Percentiles rank a stretch among this genome's conserved stretches.
Conservation (phyloP, 2,888 invertebrate species). For the Charanyca ferruginea region DNA sequence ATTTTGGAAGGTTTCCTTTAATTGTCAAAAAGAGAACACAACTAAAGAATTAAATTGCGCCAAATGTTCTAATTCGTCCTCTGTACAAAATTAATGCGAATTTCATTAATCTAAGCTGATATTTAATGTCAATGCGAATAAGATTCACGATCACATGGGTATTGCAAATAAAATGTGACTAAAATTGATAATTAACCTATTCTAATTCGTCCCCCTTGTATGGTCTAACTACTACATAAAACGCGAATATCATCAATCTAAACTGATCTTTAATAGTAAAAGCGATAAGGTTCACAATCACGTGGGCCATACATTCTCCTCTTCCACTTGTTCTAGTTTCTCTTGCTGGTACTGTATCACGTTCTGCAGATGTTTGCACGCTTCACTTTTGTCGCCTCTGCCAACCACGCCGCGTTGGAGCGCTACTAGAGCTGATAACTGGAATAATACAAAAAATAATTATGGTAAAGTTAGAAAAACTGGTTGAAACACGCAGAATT, state of each 20-base stretch:
- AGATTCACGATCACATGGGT: too few species aligned
- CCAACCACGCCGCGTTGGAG: constrained; percentile 83
- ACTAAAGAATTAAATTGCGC: too few species aligned
- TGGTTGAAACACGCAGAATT: too few species aligned
- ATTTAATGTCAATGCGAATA: too few species aligned
- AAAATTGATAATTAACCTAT: too few species aligned
- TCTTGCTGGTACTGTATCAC: constrained; percentile 85
- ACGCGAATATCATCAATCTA: constrained; percentile 48
- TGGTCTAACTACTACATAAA: constrained; percentile 67
- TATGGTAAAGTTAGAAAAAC: not conserved
- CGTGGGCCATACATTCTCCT: constrained; percentile 82
- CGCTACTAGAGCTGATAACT: constrained; percentile 83
- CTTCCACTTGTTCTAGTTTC: constrained; percentile 79
- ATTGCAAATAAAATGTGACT: too few species aligned
- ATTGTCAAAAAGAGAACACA: too few species aligned
- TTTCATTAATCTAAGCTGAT: too few species aligned
- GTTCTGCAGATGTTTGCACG: constrained; percentile 84
- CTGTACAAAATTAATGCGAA: too few species aligned
- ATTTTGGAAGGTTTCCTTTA: too few species aligned
- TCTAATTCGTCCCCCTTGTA: constrained; percentile 11
- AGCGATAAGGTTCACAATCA: constrained; percentile 59
- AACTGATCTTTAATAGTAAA: constrained; percentile 55
- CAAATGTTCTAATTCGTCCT: too few species aligned
- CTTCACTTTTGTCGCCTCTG: constrained; percentile 78
- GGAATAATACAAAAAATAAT: constrained; percentile 25